These are phyloP conservation scores for Cynocephalus volans DNA, from an alignment of 2,113 vertebrate species.

Conservation along the genomic window DNA sequence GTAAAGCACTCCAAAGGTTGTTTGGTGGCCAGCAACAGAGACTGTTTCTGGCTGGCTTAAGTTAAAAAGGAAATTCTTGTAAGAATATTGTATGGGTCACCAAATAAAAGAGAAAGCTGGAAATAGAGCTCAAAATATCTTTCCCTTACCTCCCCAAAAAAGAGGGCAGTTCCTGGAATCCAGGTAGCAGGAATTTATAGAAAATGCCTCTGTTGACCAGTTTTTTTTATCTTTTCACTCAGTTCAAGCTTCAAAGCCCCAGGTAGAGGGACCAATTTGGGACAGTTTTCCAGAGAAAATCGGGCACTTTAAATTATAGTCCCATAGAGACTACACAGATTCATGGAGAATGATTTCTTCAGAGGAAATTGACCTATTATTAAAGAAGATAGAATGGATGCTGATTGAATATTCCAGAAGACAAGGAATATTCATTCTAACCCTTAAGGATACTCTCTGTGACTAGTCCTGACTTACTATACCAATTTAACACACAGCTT, in stretches of 20 bases:
- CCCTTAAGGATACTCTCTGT: not conserved
- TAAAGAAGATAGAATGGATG: not conserved
- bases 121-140: not conserved
- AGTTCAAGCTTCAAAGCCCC: conserved; percentile 6
- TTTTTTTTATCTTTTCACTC: conserved; percentile 16
- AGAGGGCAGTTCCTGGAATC: not conserved
- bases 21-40: conserved; percentile 7
- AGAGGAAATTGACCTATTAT: not conserved
- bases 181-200: not conserved
- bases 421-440: not conserved
- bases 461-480: not conserved
- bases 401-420: not conserved
- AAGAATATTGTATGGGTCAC: not conserved
- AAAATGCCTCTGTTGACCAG: not conserved
- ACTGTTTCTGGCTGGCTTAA: not conserved
- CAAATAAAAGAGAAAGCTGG: conserved; percentile 5
- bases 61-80: conserved; percentile 38
- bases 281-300: not conserved
- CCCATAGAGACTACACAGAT: not conserved
- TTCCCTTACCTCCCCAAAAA: not conserved
- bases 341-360: conserved; percentile 21
- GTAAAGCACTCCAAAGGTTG: not conserved
- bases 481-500: not conserved
- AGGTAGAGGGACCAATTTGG: not conserved
- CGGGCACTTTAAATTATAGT: not conserved